These are phyloP conservation scores for Formica selysi DNA, from an alignment of 1,140 invertebrate genomes.

Conservation along the genomic window DNA sequence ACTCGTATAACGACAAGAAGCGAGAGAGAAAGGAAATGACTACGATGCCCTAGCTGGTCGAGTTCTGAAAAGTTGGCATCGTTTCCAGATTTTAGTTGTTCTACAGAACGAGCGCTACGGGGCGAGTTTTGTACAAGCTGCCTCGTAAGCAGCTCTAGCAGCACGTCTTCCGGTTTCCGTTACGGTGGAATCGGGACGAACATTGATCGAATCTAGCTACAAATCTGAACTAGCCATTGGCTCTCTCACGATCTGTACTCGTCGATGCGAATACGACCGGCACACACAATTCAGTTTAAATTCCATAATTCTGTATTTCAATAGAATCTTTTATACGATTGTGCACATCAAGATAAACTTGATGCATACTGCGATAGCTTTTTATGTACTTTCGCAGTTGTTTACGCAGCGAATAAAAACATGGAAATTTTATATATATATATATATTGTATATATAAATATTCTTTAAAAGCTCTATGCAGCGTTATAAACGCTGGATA, in stretches of 20 bases:
- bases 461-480: neutral
- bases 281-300: neutral
- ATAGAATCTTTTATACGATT: neutral
- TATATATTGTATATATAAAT: too few species aligned
- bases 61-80: conserved; percentile 80
- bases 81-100: conserved; percentile 79
- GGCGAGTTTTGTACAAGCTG: conserved; percentile 62
- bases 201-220: conserved; percentile 78
- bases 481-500: neutral
- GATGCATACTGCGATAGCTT: neutral
- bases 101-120: conserved; percentile 44
- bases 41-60: conserved; percentile 21
- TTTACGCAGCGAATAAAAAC: neutral
- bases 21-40: neutral
- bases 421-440: neutral
- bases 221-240: conserved; percentile 40
- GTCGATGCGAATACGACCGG: neutral
- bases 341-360: neutral
- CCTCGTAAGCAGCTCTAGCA: conserved; percentile 80
- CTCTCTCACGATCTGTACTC: neutral
- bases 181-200: conserved; percentile 71
- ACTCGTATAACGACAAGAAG: conserved; percentile 25
- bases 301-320: neutral
- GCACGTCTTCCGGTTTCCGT: conserved; percentile 79
- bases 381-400: neutral